Percentiles rank a stretch among this genome's conserved stretches.
Evolutionary conservation across 2,888 invertebrate genomes (phyloP).

Genomic region (Pollenia griseotomentosa): DNA sequence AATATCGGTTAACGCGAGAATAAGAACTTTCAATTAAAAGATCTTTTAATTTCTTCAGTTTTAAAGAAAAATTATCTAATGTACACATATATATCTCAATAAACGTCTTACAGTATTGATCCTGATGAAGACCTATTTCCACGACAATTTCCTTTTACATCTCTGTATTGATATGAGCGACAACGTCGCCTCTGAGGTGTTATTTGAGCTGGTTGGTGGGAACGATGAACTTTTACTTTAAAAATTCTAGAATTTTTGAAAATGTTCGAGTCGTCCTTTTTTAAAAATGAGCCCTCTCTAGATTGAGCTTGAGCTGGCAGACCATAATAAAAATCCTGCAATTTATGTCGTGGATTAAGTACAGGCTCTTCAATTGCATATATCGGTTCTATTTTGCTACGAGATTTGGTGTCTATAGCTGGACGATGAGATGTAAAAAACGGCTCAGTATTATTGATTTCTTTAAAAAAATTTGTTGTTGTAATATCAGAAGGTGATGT

Average conservation of each 20-base stretch:
- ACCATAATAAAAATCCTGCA: slow-evolving; percentile 19
- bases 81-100: slow-evolving; percentile 1
- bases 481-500: slow-evolving; percentile 6
- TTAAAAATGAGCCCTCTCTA: slow-evolving; percentile 17
- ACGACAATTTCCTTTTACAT: slow-evolving; percentile 79
- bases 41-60: too few species aligned
- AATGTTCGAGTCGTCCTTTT: slow-evolving; percentile 6
- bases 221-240: slow-evolving; percentile 64
- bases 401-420: slow-evolving; percentile 35
- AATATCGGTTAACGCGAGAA: too few species aligned
- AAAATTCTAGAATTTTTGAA: slow-evolving; percentile 63
- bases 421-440: not conserved
- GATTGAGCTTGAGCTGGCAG: slow-evolving; percentile 17
- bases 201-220: slow-evolving; percentile 26
- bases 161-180: slow-evolving; percentile 78
- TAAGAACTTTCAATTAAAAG: too few species aligned
- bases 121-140: slow-evolving; percentile 77
- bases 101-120: slow-evolving; percentile 78
- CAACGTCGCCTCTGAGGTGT: slow-evolving; percentile 73
- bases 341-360: slow-evolving; percentile 18
- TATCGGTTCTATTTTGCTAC: slow-evolving; percentile 65
- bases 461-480: not conserved
- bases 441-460: not conserved
- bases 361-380: slow-evolving; percentile 45
- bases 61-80: too few species aligned